Evolutionary conservation across 2,113 vertebrate genomes (phyloP).

Genomic region (Malurus cyaneus): DNA sequence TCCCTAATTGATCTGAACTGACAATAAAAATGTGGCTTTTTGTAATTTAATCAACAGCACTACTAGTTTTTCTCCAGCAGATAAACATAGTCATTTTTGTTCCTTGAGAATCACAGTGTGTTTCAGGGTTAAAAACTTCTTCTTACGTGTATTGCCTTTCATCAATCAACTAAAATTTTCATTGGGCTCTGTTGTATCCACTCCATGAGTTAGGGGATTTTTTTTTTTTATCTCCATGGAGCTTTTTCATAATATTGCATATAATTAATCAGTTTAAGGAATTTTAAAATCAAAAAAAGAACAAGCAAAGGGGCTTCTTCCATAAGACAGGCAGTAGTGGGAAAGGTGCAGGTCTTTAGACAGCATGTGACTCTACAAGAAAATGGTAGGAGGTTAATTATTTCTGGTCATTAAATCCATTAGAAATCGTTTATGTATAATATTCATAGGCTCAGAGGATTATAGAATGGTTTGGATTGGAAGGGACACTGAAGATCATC

Average conservation of each 20-base stretch:
- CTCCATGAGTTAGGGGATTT: not conserved
- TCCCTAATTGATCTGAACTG: not conserved
- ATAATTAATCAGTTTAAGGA: not conserved
- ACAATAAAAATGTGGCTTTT: not conserved
- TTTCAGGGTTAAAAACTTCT: not conserved
- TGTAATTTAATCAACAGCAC: not conserved
- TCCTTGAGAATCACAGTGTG: not conserved
- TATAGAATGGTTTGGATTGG: not conserved
- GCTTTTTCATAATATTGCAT: not conserved
- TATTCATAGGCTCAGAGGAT: not conserved
- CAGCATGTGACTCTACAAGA: not conserved
- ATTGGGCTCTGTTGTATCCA: not conserved
- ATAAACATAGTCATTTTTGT: not conserved
- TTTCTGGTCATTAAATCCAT: not conserved
- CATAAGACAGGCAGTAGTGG: not conserved
- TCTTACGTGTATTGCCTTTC: not conserved
- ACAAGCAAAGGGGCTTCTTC: not conserved
- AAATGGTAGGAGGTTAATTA: not conserved
- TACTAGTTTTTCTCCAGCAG: not conserved
- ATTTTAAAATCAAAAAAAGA: not conserved
- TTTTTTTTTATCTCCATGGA: not conserved
- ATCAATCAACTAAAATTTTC: not conserved
- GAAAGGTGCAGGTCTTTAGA: not conserved
- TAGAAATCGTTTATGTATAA: not conserved
- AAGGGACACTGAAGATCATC: not conserved